Evolutionary conservation across 2,888 invertebrate genomes (phyloP), one percentile per base, ranked within the genome.

Genomic region (Rotaria magnacalcarata): DNA sequence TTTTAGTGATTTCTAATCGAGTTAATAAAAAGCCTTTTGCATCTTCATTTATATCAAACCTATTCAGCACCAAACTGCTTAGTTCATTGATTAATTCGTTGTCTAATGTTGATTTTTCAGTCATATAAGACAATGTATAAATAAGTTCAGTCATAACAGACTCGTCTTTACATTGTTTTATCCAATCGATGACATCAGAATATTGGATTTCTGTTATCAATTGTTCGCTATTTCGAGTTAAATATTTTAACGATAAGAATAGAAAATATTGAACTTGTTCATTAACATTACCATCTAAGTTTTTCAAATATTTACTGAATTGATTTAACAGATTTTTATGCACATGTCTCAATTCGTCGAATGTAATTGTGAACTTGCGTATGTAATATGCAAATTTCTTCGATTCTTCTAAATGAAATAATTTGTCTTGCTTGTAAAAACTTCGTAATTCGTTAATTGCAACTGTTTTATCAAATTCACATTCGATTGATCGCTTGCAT

Each of bases 171-270:
- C 74, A 74, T 74, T 16, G 74, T 74, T 74, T 74, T 19, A 41
- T 41, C 27, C 4, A 74, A 74, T 27, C 27, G 24, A 74, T 74
- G 21, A 74, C 24, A 41, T 34, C 21, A 27, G 74, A 74, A 74
- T 74, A 41, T 41, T 5, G 41, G 27, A 74, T 74, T 21, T 74
- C 74, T 41, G 34, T 41, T 16, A 19, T 41, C 74, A 74, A 34
- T 34, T 74, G 74, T 74, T 74, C 41, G 41, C 74, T 74, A 74
- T 74, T 74, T 74, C 41, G 74, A 74, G 74, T 74, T 74, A 74
- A 74, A 74, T 74, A 74, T 24, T 74, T 74, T 41, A 74, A 74
- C 41, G 74, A 74, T 41, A 41, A 14, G 14, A 19, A 74, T 41
- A 34, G 74, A 34, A 74, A 34, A 74, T 34, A 74, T 21, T 74